Evolutionary conservation across 1,140 invertebrate genomes (phyloP).

Genomic region (Nylanderia fulva): DNA sequence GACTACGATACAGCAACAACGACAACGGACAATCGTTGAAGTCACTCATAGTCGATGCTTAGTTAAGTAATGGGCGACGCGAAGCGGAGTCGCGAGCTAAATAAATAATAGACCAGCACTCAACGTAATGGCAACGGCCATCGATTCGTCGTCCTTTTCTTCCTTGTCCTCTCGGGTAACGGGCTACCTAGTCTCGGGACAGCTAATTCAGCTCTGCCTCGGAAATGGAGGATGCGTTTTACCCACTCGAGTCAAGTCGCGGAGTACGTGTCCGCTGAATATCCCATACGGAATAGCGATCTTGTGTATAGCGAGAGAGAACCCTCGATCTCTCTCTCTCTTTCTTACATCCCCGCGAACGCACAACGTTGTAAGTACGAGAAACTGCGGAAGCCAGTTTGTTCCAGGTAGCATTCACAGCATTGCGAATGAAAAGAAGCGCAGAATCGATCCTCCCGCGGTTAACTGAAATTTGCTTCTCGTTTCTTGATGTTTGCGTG

Average conservation of each 20-base stretch:
- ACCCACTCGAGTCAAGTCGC: not conserved
- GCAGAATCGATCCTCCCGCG: not conserved
- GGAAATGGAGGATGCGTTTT: conserved; percentile 52
- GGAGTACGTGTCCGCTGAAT: conserved; percentile 7
- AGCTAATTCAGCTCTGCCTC: conserved; percentile 70
- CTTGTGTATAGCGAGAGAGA: not conserved
- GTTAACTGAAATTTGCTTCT: not conserved
- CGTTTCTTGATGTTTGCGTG: not conserved
- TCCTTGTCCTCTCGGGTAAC: conserved; percentile 62
- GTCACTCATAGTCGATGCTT: conserved; percentile 76
- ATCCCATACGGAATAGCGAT: conserved; percentile 36
- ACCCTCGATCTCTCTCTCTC: conserved; percentile 39
- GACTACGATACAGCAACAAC: conserved; percentile 37
- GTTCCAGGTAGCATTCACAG: conserved; percentile 48
- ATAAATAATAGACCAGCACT: conserved; percentile 81
- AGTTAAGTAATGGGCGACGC: conserved; percentile 79
- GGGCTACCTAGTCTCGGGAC: conserved; percentile 69
- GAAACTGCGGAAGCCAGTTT: conserved; percentile 24
- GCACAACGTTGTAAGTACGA: not conserved
- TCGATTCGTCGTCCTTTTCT: conserved; percentile 67
- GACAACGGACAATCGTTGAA: conserved; percentile 10
- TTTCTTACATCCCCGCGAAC: conserved; percentile 5
- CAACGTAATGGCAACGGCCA: conserved; percentile 66
- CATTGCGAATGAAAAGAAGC: conserved; percentile 4
- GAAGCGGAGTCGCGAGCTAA: conserved; percentile 75